phyloP scores from a whole-genome alignment of 2,888 invertebrate genomes.

The Andrena chrysosceles region DNA sequence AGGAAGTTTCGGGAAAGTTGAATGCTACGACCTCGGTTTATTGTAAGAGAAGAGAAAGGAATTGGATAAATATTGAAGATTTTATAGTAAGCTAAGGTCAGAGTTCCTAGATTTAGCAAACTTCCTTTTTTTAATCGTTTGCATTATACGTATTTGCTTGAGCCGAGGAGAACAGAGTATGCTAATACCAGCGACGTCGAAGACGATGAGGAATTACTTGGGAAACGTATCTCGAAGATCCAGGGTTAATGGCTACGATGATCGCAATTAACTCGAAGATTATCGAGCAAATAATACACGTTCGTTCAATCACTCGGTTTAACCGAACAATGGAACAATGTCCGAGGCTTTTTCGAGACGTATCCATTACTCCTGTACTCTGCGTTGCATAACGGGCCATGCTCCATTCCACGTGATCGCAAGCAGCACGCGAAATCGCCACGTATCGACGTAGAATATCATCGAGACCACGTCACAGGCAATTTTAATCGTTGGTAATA shows the following conservation, averaged over 20 bases:
- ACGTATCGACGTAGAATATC: slow-evolving; percentile 38
- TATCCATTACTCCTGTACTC: background rate
- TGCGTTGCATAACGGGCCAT: slow-evolving; percentile 1
- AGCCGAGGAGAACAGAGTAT: background rate
- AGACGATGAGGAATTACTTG: background rate
- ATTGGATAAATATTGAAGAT: background rate
- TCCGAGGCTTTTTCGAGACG: background rate
- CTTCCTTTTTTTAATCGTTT: background rate
- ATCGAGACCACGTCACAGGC: slow-evolving; percentile 44
- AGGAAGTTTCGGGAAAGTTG: background rate
- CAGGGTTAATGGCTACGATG: slow-evolving; percentile 16
- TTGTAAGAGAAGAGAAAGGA: background rate
- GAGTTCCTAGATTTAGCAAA: background rate
- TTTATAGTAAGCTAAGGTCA: background rate
- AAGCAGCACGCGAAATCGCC: slow-evolving; percentile 17
- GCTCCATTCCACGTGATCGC: background rate
- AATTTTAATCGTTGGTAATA: slow-evolving; percentile 51
- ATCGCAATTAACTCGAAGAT: slow-evolving; percentile 20
- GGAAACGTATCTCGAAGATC: slow-evolving; percentile 1
- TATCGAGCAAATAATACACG: slow-evolving; percentile 9
- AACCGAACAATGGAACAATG: slow-evolving; percentile 27
- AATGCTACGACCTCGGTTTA: background rate
- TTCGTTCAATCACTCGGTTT: slow-evolving; percentile 9
- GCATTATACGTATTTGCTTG: background rate
- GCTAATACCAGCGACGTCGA: background rate